phyloP scores from a whole-genome alignment of 1,140 invertebrate genomes.

The Lordiphosa clarofinis region DNA sequence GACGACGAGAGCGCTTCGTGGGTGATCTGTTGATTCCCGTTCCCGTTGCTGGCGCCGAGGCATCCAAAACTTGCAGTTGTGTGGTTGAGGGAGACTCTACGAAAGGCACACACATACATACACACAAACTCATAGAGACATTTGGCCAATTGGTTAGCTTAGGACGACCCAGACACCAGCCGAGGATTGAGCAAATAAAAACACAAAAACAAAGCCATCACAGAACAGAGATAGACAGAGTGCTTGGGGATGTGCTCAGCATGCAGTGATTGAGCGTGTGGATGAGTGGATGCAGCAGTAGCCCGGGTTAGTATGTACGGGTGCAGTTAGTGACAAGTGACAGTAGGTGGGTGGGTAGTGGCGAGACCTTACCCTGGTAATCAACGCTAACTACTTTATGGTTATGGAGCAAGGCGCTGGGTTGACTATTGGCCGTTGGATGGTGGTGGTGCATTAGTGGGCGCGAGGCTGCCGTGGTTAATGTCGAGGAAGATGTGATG shows the following conservation, averaged over 20 bases:
- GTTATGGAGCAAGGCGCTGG: slow-evolving; percentile 52
- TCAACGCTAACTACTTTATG: slow-evolving; percentile 68
- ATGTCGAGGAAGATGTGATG: slow-evolving; percentile 58
- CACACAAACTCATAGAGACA: slow-evolving; percentile 20
- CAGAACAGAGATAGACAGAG: slow-evolving; percentile 20
- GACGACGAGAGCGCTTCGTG: slow-evolving; percentile 49
- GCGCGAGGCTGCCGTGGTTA: slow-evolving; percentile 39
- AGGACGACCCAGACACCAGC: slow-evolving; percentile 32
- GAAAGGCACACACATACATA: slow-evolving; percentile 39
- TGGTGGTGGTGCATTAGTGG: slow-evolving; percentile 47
- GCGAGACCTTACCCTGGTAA: slow-evolving; percentile 63
- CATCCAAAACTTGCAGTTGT: slow-evolving; percentile 26
- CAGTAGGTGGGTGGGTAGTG: slow-evolving; percentile 11
- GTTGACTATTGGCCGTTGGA: slow-evolving; percentile 34
- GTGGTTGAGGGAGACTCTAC: slow-evolving; percentile 63
- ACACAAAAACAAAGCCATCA: slow-evolving; percentile 24
- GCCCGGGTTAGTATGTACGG: slow-evolving; percentile 32
- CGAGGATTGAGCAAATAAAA: slow-evolving; percentile 16
- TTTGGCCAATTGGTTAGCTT: slow-evolving; percentile 16
- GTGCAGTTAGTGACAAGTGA: slow-evolving; percentile 52
- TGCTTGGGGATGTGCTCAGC: slow-evolving; percentile 29
- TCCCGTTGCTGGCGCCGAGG: slow-evolving; percentile 14
- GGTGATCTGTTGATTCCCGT: slow-evolving; percentile 22
- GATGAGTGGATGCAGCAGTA: slow-evolving; percentile 4
- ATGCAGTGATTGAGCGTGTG: slow-evolving; percentile 42